phyloP scores from a whole-genome alignment of 2,113 vertebrate species.

The Triplophysa tibetana region DNA sequence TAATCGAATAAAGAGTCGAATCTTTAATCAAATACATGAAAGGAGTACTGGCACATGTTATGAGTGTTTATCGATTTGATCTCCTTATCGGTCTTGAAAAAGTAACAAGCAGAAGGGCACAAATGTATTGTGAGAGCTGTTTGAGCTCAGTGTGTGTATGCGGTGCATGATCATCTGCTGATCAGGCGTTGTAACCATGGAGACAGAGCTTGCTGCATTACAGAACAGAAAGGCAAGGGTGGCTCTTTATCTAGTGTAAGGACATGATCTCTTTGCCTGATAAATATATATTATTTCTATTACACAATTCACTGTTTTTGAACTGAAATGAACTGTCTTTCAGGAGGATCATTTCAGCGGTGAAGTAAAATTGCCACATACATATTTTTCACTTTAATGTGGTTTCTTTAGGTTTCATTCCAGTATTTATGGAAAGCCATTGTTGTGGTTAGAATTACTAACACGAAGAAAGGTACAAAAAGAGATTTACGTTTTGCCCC shows the following conservation, averaged over 20 bases:
- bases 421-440: not conserved
- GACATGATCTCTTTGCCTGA: not conserved
- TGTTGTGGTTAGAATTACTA: not conserved
- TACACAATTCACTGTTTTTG: not conserved
- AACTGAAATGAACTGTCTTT: not conserved
- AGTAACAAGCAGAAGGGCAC: not conserved
- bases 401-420: not conserved
- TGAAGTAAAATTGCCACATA: too few relatives aligned
- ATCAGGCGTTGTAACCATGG: constrained; percentile 43
- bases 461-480: not conserved
- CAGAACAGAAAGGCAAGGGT: not conserved
- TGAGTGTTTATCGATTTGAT: not conserved
- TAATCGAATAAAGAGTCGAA: too few relatives aligned
- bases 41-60: too few relatives aligned
- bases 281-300: not conserved
- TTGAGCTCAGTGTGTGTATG: constrained; percentile 12
- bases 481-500: not conserved
- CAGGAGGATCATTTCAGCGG: not conserved
- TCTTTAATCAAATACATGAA: too few relatives aligned
- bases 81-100: not conserved
- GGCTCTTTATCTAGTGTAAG: not conserved
- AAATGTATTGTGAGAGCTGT: not conserved
- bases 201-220: constrained; percentile 24
- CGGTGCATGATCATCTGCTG: not conserved
- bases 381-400: too few relatives aligned